Conservation (phyloP, 2,113 vertebrate species). For the Corythaeola cristata region DNA sequence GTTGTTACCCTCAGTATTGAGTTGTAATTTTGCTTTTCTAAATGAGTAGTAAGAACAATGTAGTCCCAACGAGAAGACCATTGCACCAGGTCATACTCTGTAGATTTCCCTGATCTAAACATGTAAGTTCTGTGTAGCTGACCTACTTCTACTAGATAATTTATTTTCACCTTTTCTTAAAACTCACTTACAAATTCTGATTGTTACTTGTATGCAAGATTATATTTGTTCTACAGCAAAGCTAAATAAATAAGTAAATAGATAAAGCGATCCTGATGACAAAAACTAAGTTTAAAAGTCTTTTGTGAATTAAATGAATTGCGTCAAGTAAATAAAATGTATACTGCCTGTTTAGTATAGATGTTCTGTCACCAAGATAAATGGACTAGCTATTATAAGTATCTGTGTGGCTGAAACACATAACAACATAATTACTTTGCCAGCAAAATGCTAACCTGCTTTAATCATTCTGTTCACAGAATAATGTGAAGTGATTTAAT, state of each 20-base stretch:
- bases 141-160: background rate
- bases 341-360: constrained; percentile 66
- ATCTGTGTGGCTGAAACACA: constrained; percentile 71
- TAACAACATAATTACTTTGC: constrained; percentile 79
- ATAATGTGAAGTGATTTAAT: constrained; percentile 75
- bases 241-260: background rate
- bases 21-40: background rate
- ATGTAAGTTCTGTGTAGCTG: background rate
- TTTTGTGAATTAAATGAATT: constrained; percentile 67
- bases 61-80: background rate
- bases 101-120: background rate
- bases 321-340: constrained; percentile 70
- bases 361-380: constrained; percentile 77
- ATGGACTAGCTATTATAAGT: constrained; percentile 62
- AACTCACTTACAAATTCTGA: background rate
- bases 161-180: background rate
- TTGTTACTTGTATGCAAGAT: background rate
- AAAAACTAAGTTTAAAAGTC: constrained; percentile 53
- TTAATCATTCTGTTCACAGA: constrained; percentile 73
- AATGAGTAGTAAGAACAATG: background rate
- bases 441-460: constrained; percentile 71
- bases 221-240: background rate
- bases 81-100: background rate
- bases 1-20: background rate
- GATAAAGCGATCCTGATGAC: constrained; percentile 13